Percentiles rank a stretch among this genome's conserved stretches.
phyloP scores from a whole-genome alignment of 2,797 vertebrate species.

The Loriculus beryllinus region DNA sequence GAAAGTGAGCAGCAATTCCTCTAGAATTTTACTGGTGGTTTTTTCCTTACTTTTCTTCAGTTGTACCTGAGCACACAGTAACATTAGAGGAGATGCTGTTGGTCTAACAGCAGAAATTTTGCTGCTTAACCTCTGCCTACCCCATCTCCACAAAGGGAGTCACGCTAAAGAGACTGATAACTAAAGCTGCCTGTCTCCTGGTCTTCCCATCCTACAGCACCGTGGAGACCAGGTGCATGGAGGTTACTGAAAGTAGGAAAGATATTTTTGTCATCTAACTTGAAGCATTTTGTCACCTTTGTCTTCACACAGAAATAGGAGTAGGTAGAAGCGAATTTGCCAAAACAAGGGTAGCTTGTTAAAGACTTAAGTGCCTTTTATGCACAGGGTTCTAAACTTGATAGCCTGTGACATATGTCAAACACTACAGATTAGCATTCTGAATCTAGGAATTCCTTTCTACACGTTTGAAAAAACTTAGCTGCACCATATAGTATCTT shows the following conservation, averaged over 20 bases:
- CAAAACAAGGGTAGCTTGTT: not conserved
- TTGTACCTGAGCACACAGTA: not conserved
- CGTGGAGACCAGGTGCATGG: slow-evolving; percentile 14
- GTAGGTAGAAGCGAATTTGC: slow-evolving; percentile 1
- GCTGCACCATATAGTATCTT: not conserved
- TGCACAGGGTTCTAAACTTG: not conserved
- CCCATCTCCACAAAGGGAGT: not conserved
- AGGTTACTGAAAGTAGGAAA: not conserved
- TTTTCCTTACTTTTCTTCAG: not conserved
- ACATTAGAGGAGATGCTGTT: not conserved
- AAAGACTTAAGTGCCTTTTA: not conserved
- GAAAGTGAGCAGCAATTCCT: not conserved
- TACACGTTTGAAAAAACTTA: not conserved
- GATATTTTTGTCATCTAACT: slow-evolving; percentile 17
- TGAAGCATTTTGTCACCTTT: slow-evolving; percentile 36
- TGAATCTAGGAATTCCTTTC: not conserved
- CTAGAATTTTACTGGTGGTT: fast-evolving
- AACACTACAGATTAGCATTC: not conserved
- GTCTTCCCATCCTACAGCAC: not conserved
- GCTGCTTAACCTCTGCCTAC: not conserved
- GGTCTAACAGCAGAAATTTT: not conserved
- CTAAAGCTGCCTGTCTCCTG: not conserved
- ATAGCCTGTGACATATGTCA: not conserved
- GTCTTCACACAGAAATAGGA: slow-evolving; percentile 23
- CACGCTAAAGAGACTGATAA: not conserved